A percentile compares a stretch with the other conserved stretches of the same genome.
Conservation (phyloP, 2,797 vertebrate genomes). For the Nannoperca australis region DNA sequence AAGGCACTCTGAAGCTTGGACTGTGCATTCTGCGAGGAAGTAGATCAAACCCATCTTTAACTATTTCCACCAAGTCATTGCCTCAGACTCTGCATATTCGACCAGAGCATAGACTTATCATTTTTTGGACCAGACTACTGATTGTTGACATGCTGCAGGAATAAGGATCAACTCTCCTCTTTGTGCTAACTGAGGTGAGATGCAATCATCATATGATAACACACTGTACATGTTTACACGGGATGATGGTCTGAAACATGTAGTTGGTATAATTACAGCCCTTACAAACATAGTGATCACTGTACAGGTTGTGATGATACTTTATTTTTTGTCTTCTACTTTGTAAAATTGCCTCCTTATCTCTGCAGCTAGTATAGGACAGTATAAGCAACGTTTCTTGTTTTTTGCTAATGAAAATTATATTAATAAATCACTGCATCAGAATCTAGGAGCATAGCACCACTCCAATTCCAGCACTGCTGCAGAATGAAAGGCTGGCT, state of each 20-base stretch:
- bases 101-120: conserved; percentile 11
- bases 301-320: background rate
- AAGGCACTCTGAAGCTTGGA: conserved; percentile 22
- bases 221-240: conserved; percentile 3
- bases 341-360: background rate
- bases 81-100: conserved; percentile 2
- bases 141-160: conserved; percentile 37
- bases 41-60: conserved; percentile 7
- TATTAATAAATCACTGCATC: conserved; percentile 14
- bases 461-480: conserved; percentile 41
- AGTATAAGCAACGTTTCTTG: background rate
- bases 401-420: conserved; percentile 16
- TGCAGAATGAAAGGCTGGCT: conserved; percentile 59
- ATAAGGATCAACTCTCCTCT: conserved; percentile 15
- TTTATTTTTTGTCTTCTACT: background rate
- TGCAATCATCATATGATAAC: conserved; percentile 9
- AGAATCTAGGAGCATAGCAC: conserved; percentile 37
- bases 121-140: conserved; percentile 10
- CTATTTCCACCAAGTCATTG: conserved; percentile 39
- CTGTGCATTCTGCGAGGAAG: conserved; percentile 19
- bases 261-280: background rate
- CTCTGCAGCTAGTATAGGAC: background rate
- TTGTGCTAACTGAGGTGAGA: conserved; percentile 66
- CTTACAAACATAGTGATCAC: background rate
- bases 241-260: conserved; percentile 4